Evolutionary conservation across 1,140 invertebrate species (phyloP), one percentile per base, ranked within the genome.

Genomic region (Contarinia nasturtii): DNA sequence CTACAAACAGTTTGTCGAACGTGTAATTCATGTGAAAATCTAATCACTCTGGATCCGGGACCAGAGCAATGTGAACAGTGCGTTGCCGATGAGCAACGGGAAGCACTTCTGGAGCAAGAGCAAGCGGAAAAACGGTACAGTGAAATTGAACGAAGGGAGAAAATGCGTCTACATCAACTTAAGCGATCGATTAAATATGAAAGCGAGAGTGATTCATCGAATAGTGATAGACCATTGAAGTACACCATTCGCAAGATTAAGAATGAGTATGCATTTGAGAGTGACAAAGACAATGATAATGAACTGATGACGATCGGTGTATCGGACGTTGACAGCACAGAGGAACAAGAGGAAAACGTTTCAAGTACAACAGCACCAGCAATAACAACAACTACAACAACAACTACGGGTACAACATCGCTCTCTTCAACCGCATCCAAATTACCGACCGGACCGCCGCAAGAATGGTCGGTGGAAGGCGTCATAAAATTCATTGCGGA

Each of bases 381-480:
- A 36, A 58, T 59, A 48, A 54, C 66, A 5, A 53, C 37, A 33
- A 42, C 27, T 57, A 57, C 11, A 43, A 52, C 21, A 53, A 59
- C 53, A 48, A 47, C 20, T 43, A 37, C 44, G 48, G 37, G 12
- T 34, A 27, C 4, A 5, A 10, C 17, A 36, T 12, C 22, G 36
- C 45, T 17, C 43, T 14, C 48, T 46, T 27, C 10, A 5, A 27
- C 27, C 27, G 27, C 27, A 27, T 27, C 17, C 3, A 50, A 52
- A 63, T 59, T 52, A 66, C 66, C 40, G 12, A 44, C 55, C 11
- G 44, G 57, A 7, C 81, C 88, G 53, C 88, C 88, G 4, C 71
- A 73, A 14, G 84, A 91, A 56, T 95, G 91, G 92, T 78, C 82
- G 8, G 88, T 93, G 46, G 89, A 95, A 62, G 89, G 96, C 60